Evolutionary conservation across 2,113 vertebrate species (phyloP).

Genomic region (Carlito syrichta): DNA sequence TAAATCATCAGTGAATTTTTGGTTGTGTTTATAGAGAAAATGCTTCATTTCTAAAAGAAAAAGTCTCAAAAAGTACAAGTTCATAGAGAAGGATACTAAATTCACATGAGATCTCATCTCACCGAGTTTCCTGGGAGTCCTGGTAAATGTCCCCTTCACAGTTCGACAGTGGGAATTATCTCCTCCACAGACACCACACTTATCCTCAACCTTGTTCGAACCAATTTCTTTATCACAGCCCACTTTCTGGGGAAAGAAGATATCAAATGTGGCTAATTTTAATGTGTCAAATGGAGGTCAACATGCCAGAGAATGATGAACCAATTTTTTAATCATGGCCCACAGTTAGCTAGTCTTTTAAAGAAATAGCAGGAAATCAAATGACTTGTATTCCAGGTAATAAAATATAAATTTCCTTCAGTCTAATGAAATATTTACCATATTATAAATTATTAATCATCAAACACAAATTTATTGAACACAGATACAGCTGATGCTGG

Average conservation of each 20-base stretch:
- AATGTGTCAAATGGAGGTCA: background rate
- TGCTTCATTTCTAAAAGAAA: background rate
- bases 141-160: constrained; percentile 94
- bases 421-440: background rate
- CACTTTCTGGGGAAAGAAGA: constrained; percentile 88
- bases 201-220: constrained; percentile 94
- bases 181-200: constrained; percentile 96
- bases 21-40: background rate
- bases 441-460: background rate
- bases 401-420: background rate
- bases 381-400: background rate
- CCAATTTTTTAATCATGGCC: background rate
- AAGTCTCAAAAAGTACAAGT: background rate
- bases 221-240: constrained; percentile 97
- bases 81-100: background rate
- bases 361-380: background rate
- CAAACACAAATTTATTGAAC: background rate
- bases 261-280: background rate
- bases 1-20: background rate
- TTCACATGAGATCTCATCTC: constrained; percentile 66
- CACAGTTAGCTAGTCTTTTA: background rate
- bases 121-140: constrained; percentile 95
- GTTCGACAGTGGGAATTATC: constrained; percentile 97
- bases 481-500: background rate
- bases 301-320: background rate